A percentile compares a stretch with the other conserved stretches of the same genome.
Conservation (phyloP, 1,140 invertebrate species). For the Pantala flavescens region DNA sequence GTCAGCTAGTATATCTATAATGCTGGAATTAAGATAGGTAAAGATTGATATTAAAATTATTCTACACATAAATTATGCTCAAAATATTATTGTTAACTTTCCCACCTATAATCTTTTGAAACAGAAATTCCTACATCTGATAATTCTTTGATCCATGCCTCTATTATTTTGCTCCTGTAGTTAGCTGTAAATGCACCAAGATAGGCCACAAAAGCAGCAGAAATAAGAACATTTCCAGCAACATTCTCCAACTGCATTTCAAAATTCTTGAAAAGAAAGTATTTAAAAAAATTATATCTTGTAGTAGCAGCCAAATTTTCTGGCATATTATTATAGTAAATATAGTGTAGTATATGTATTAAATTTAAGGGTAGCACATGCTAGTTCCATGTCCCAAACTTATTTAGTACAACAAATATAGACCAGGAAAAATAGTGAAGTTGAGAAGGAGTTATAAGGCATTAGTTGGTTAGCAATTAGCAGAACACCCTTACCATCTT, state of each 20-base stretch:
- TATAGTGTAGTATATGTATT: no score
- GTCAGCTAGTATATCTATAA: slow-evolving; percentile 66
- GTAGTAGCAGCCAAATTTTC: neutral
- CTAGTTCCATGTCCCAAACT: no score
- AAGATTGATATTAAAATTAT: neutral
- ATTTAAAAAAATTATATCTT: neutral
- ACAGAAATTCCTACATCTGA: slow-evolving; percentile 53
- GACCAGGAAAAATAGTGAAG: no score
- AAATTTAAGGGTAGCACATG: no score
- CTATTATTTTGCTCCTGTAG: slow-evolving; percentile 57
- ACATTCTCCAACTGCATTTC: slow-evolving; percentile 49
- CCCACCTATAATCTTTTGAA: slow-evolving; percentile 49
- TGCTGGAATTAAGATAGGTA: slow-evolving; percentile 35
- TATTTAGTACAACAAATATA: no score
- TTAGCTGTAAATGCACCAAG: slow-evolving; percentile 71
- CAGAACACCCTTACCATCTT: no score
- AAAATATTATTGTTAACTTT: slow-evolving; percentile 12
- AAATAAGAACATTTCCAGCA: slow-evolving; percentile 70
- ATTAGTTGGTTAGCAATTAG: no score
- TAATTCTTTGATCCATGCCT: slow-evolving; percentile 55
- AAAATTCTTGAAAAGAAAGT: slow-evolving; percentile 27
- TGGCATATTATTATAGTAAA: neutral
- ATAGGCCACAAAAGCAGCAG: slow-evolving; percentile 76
- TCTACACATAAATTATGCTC: no score
- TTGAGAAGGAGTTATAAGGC: no score